Evolutionary conservation across 1,140 invertebrate species (phyloP).

Genomic region (Lepidotrigona ventralis): DNA sequence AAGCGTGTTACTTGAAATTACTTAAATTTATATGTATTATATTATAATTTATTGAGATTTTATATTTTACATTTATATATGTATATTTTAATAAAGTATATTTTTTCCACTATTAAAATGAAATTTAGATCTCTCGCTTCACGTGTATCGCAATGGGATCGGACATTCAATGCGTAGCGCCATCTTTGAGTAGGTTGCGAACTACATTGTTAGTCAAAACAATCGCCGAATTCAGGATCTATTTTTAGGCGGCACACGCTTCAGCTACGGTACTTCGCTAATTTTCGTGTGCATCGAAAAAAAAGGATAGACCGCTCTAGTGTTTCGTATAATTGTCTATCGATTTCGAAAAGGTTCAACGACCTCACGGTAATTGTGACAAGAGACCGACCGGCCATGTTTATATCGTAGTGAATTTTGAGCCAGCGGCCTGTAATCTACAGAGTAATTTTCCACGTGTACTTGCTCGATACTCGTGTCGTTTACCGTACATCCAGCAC

Average conservation of each 20-base stretch:
- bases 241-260: constrained; percentile 60
- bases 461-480: constrained; percentile 34
- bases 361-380: constrained; percentile 73
- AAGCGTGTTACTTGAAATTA: background rate
- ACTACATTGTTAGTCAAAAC: constrained; percentile 69
- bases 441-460: constrained; percentile 62
- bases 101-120: no score
- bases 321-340: constrained; percentile 14
- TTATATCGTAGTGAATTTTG: constrained; percentile 75
- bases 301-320: constrained; percentile 36
- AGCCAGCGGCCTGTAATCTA: constrained; percentile 61
- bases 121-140: background rate
- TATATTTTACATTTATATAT: background rate
- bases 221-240: constrained; percentile 62
- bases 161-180: constrained; percentile 54
- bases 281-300: constrained; percentile 48
- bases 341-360: constrained; percentile 71
- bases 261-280: constrained; percentile 37
- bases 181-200: constrained; percentile 70
- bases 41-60: background rate
- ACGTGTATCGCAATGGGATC: background rate
- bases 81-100: background rate
- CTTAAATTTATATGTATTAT: background rate
- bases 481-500: constrained; percentile 33
- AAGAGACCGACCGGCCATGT: constrained; percentile 76